Conservation (phyloP, 2,113 vertebrate genomes). For the Barbus barbus region DNA sequence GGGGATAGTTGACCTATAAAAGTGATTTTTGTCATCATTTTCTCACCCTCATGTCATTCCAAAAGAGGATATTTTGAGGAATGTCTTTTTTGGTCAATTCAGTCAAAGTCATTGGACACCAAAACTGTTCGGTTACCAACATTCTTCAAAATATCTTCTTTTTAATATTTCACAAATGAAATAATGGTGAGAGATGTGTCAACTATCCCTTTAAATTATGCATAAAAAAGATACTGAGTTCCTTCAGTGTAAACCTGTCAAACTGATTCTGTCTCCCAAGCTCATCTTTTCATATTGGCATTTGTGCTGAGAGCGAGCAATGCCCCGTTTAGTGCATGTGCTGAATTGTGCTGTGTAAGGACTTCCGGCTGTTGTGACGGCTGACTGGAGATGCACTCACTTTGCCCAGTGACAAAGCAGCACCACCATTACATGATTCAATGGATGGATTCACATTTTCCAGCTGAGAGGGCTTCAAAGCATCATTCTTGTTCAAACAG, state of each 20-base stretch:
- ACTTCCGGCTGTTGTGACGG: too few relatives aligned
- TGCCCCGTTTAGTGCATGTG: not conserved
- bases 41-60: not conserved
- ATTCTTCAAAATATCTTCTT: not conserved
- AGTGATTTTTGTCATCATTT: not conserved
- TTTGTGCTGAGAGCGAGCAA: not conserved
- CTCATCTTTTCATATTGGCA: not conserved
- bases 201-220: not conserved
- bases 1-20: not conserved
- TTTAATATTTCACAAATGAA: not conserved
- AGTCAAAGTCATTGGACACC: not conserved
- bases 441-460: too few relatives aligned
- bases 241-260: not conserved
- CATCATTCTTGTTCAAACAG: too few relatives aligned
- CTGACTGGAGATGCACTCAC: not conserved
- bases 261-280: not conserved
- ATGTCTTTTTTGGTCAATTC: not conserved
- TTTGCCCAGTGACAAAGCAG: slow-evolving; percentile 20
- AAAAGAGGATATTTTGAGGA: not conserved
- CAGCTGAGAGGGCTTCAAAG: too few relatives aligned
- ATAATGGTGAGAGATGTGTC: not conserved
- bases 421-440: not conserved
- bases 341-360: slow-evolving; percentile 3
- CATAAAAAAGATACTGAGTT: not conserved
- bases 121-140: not conserved